These are phyloP conservation scores for Coranthus polyacanthus DNA, from an alignment of 2,797 vertebrate species.

Conservation along the genomic window DNA sequence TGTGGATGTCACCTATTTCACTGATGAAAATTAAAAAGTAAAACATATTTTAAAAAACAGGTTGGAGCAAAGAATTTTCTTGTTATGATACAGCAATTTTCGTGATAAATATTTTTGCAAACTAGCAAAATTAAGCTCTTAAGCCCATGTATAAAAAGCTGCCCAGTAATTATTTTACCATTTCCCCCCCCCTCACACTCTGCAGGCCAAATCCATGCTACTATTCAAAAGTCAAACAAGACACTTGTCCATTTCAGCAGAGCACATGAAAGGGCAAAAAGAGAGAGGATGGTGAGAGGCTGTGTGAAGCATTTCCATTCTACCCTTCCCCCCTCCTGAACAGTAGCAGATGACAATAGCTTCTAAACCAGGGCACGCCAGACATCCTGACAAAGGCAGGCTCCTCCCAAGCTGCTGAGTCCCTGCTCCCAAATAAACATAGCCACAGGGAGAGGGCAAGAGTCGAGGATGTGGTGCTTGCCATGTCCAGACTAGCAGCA, in stretches of 20 bases:
- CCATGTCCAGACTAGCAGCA: conserved; percentile 57
- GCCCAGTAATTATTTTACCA: conserved; percentile 4
- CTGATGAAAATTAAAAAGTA: background rate
- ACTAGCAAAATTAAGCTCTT: conserved; percentile 43
- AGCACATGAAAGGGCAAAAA: conserved; percentile 45
- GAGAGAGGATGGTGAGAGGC: conserved; percentile 64
- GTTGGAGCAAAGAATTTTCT: too few species aligned
- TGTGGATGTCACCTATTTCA: conserved; percentile 2
- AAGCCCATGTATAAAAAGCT: conserved; percentile 9
- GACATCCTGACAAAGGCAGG: conserved; percentile 84
- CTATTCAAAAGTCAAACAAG: conserved; percentile 57
- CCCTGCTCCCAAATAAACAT: conserved; percentile 76
- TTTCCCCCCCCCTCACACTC: conserved; percentile 3
- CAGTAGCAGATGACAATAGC: conserved; percentile 86
- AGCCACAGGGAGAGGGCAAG: conserved; percentile 72
- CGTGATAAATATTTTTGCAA: conserved; percentile 34
- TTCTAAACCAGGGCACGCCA: conserved; percentile 84
- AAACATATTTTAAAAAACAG: conserved; percentile 3
- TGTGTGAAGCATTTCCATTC: conserved; percentile 69
- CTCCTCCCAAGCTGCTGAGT: conserved; percentile 81
- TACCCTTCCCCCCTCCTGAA: conserved; percentile 78
- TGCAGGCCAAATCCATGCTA: conserved; percentile 16
- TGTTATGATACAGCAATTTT: conserved; percentile 18
- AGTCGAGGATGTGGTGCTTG: conserved; percentile 61
- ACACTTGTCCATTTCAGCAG: conserved; percentile 55